Conservation (phyloP, 2,797 vertebrate genomes). For the Chrysocyon brachyurus region DNA sequence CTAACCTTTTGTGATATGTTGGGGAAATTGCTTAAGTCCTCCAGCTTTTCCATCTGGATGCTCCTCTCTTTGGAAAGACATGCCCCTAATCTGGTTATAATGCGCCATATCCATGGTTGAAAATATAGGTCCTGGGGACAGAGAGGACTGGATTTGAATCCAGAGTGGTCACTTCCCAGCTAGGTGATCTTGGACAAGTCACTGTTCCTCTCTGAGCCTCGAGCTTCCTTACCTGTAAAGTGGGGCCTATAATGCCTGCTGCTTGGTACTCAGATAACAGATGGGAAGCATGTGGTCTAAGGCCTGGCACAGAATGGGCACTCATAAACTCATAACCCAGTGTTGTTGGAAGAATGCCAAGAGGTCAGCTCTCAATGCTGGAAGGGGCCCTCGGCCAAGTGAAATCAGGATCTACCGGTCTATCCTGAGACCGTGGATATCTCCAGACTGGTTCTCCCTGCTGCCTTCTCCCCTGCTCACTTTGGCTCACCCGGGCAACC, state of each 20-base stretch:
- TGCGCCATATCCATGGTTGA: neutral
- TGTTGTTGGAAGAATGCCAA: neutral
- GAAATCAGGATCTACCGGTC: neutral
- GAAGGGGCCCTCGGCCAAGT: neutral
- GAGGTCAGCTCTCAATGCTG: neutral
- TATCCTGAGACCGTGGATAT: rapidly evolving
- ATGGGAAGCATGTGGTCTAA: neutral
- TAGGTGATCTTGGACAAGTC: neutral
- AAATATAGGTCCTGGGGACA: neutral
- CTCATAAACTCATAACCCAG: neutral
- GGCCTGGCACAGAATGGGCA: neutral
- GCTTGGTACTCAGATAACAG: neutral
- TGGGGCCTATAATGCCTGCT: neutral
- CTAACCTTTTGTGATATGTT: neutral
- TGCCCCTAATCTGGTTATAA: neutral
- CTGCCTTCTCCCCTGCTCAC: neutral
- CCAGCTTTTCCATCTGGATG: neutral
- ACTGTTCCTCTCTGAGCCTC: neutral
- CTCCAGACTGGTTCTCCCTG: neutral
- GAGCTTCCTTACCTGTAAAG: neutral
- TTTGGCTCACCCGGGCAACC: neutral
- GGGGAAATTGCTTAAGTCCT: neutral
- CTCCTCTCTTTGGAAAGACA: neutral
- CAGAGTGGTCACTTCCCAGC: neutral
- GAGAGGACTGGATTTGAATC: neutral